Percentiles rank a stretch among this genome's conserved stretches.
Conservation (phyloP, 1,140 invertebrate species). For the Macrosteles quadrilineatus region DNA sequence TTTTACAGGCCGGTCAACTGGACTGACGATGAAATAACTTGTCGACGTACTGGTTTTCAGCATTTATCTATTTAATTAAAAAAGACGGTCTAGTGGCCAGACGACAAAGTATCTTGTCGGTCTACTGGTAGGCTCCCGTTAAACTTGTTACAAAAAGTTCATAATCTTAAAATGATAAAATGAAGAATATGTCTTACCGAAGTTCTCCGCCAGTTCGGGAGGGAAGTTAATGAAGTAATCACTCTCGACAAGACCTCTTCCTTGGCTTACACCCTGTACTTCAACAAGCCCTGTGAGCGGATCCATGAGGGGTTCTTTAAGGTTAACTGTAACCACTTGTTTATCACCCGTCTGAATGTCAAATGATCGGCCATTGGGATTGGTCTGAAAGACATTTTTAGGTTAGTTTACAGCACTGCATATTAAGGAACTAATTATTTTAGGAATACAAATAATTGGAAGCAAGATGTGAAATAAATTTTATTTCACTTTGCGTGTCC, state of each 20-base stretch:
- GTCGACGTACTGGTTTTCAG: too few species aligned
- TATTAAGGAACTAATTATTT: background rate
- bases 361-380: conserved; percentile 41
- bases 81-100: too few species aligned
- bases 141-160: too few species aligned
- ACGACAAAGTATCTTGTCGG: too few species aligned
- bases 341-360: conserved; percentile 38
- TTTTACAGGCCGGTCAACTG: too few species aligned
- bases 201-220: conserved; percentile 31
- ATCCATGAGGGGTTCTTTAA: conserved; percentile 38
- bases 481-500: background rate
- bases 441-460: background rate
- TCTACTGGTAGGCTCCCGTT: too few species aligned
- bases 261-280: conserved; percentile 41
- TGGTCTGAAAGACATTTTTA: conserved; percentile 34
- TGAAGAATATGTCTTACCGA: too few species aligned
- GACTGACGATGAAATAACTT: too few species aligned
- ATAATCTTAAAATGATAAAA: too few species aligned
- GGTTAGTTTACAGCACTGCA: background rate
- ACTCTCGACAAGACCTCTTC: conserved; percentile 38
- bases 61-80: too few species aligned
- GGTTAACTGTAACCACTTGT: conserved; percentile 35
- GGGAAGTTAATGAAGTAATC: conserved; percentile 39
- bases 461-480: too few species aligned
- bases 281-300: conserved; percentile 38